These are phyloP conservation scores for Procavia capensis DNA, from an alignment of 2,113 vertebrate species.

Conservation along the genomic window DNA sequence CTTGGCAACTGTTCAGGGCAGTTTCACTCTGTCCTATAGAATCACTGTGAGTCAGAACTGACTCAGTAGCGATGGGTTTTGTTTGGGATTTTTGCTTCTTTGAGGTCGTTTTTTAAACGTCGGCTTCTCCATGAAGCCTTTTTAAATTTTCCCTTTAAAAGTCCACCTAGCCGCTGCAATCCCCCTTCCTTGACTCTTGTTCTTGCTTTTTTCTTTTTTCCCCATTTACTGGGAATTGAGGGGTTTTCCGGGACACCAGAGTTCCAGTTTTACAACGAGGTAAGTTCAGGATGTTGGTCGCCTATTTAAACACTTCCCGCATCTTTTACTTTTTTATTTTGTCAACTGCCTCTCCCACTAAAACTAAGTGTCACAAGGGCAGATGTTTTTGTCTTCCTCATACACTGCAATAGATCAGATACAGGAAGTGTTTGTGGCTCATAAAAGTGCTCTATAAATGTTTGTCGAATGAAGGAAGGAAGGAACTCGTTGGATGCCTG, in stretches of 20 bases:
- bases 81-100: neutral
- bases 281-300: neutral
- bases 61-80: neutral
- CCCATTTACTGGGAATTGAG: neutral
- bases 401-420: neutral
- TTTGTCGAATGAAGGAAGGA: neutral
- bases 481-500: neutral
- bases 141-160: neutral
- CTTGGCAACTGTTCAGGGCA: too few species aligned
- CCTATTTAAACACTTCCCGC: neutral
- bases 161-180: too few species aligned
- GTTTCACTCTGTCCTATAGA: neutral
- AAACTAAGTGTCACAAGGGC: neutral
- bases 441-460: neutral
- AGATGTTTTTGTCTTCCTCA: neutral
- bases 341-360: too few species aligned
- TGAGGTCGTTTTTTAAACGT: neutral
- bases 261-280: neutral
- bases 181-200: neutral
- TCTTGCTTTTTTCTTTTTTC: neutral
- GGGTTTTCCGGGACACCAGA: neutral
- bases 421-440: neutral
- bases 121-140: neutral
- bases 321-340: neutral
- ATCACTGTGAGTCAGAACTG: neutral